These are phyloP conservation scores for Panagrolaimus sp. DNA, from an alignment of 1,140 invertebrate species.

Conservation along the genomic window DNA sequence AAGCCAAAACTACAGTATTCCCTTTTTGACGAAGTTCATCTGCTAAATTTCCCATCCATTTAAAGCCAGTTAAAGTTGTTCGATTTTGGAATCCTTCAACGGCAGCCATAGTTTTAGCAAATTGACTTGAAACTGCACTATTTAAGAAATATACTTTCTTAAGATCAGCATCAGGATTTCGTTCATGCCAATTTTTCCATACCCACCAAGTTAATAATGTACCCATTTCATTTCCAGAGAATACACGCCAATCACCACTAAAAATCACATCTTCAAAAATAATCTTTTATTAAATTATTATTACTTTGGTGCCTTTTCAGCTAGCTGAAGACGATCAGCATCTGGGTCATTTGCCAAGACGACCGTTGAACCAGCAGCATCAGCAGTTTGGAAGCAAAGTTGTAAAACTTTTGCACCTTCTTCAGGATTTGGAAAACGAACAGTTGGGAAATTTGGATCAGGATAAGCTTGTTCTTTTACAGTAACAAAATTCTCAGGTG, in stretches of 20 bases:
- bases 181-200: conserved; percentile 65
- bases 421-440: conserved; percentile 95
- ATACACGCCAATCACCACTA: conserved; percentile 78
- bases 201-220: conserved; percentile 91
- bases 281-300: neutral
- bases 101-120: conserved; percentile 76
- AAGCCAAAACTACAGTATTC: conserved; percentile 77
- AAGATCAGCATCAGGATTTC: conserved; percentile 48
- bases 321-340: conserved; percentile 87
- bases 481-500: conserved; percentile 67
- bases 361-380: conserved; percentile 68
- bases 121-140: conserved; percentile 94
- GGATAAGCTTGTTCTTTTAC: conserved; percentile 71
- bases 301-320: conserved; percentile 66
- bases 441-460: conserved; percentile 92
- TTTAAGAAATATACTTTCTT: conserved; percentile 70
- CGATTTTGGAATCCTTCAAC: conserved; percentile 65
- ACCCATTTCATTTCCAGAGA: conserved; percentile 91
- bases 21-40: conserved; percentile 67
- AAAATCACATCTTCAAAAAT: conserved; percentile 46
- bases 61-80: conserved; percentile 94
- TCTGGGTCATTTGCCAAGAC: conserved; percentile 97
- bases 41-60: conserved; percentile 94
- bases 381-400: conserved; percentile 77
- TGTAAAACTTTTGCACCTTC: conserved; percentile 83